Base-by-base conservation (phyloP, 2,888 invertebrate species). In the Ceramica pisi region DNA sequence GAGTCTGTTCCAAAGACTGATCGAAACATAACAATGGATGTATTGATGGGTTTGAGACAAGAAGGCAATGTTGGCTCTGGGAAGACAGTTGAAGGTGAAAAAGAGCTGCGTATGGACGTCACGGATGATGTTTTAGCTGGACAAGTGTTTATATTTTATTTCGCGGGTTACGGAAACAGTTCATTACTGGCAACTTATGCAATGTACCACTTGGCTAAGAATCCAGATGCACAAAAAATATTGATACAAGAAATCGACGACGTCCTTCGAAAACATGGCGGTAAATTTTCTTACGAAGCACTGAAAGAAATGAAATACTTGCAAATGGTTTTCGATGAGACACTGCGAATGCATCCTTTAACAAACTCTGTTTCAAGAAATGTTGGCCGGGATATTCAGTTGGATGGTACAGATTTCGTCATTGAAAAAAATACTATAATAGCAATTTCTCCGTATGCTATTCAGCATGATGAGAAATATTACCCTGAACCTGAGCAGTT, bases 401-500 rank as follows among this genome's bases (percentile, higher is more conserved):
- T 96, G 26, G 93, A 93, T 12, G 93, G 89, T 2, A 91, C 91
- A 21, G 89, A 93, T 64, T 57, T 92, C 1, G 81, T 84, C 0
- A 85, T 96, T 31, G 88, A 92, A 2, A 92, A 93, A 77, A 92
- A 91, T 5, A 87, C 89, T 3, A 82, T 85, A 7, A 78, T 95
- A 31, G 68, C 92, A 0, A 87, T 96, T 48, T 92, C 95, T 2
- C 90, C 92, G 4, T 83, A 89, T 60, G 92, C 91, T 6, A 90
- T 96, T 65, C 96, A 96, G 74, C 90, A 92, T n/a, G 96, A 96
- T 83, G 91, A 91, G 26, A 86, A 89, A 44, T 89, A 94, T 80
- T 96, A 92, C 80, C 93, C 94, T 2, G 89, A 96, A 65, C 96
- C 96, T 9, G 90, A 92, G 53, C 89, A 88, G 60, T 96, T 96